Evolutionary conservation across 2,113 vertebrate genomes (phyloP), one percentile per base, ranked within the genome.

Genomic region (Pardalotus punctatus): DNA sequence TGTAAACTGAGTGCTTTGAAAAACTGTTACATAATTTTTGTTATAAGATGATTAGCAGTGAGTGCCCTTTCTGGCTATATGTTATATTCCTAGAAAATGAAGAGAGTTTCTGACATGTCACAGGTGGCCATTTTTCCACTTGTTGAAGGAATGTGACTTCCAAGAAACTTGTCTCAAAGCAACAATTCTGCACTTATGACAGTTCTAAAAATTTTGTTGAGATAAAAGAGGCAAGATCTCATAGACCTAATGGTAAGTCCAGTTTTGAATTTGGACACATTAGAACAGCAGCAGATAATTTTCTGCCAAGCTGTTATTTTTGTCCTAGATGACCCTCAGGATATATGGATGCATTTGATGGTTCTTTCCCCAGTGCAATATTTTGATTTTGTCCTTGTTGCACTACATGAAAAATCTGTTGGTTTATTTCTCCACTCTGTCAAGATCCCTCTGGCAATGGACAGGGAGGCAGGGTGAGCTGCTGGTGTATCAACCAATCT

Each of bases 381-480:
- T 15, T 71, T 62, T 8, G 11, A 14, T 18, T 10, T 81, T 56
- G 45, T 53, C 13, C 22, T 40, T 61, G 14, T 7, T 66, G 9
- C 80, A 42, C 9, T 33, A 43, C 5, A 5, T 48, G 7, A 73
- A 48, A 12, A 27, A 54, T 14, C 16, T 60, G 13, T 79, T 70
- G 40, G 22, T 4, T 33, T 29, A 19, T 66, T 87, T 88, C 11
- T 71, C 20, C 51, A 57, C 20, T 14, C 16, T 47, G 12, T 33
- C 25, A 70, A 36, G 21, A 29, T 80, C 6, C 2, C 17, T 50
- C 8, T 74, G 33, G 50, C 8, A 3, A 40, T 20, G 50, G 24
- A 48, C 5, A 48, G 0, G 1, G 14, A 50, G 19, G 22, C 9
- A 45, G 19, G 9, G 47, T 4, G 11, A 64, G 9, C 13, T 28